These are phyloP conservation scores for Eupithecia dodoneata DNA, from an alignment of 2,888 invertebrate species.

Conservation along the genomic window DNA sequence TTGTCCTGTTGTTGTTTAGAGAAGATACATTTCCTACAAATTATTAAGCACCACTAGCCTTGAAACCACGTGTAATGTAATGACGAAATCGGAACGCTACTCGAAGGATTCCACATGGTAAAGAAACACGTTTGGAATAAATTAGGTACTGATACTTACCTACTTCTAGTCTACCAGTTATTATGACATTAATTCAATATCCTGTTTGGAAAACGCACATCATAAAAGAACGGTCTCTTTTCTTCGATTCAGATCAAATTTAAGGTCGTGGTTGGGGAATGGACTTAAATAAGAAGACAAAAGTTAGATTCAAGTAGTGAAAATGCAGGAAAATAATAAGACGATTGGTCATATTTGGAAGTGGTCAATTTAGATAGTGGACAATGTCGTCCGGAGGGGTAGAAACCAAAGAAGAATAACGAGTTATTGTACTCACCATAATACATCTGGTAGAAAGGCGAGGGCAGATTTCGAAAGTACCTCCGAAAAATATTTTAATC, in stretches of 20 bases:
- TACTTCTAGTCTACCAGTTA: neutral
- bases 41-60: neutral
- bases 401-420: neutral
- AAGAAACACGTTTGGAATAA: slow-evolving; percentile 10
- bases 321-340: too few species aligned
- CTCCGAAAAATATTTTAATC: too few species aligned
- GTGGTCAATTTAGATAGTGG: too few species aligned
- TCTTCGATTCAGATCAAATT: neutral
- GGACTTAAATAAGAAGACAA: too few species aligned
- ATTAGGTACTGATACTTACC: neutral
- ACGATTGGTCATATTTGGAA: too few species aligned
- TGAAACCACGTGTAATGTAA: slow-evolving; percentile 3
- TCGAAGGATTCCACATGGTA: neutral
- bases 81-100: slow-evolving; percentile 13
- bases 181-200: neutral
- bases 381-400: too few species aligned
- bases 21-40: neutral
- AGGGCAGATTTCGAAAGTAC: too few species aligned
- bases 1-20: neutral
- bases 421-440: neutral
- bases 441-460: too few species aligned
- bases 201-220: neutral
- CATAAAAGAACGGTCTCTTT: neutral
- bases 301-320: too few species aligned
- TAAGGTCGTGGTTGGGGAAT: neutral